Evolutionary conservation across 2,113 vertebrate genomes (phyloP).

Genomic region (Myanophis thanlyinensis): DNA sequence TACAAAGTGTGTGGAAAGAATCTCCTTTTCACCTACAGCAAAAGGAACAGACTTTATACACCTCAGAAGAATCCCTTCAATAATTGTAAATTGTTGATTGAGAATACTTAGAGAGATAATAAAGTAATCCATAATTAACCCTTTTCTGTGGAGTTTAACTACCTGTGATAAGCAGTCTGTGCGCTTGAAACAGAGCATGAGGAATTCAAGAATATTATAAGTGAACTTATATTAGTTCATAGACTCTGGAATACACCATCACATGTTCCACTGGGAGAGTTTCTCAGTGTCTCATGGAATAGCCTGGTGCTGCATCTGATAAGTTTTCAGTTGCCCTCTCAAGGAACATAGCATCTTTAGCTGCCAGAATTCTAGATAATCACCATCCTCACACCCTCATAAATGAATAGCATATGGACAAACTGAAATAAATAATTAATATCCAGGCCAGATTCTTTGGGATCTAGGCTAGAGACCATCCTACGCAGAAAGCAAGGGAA

Average conservation of each 20-base stretch:
- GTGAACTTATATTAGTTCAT: background rate
- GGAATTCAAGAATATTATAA: too few relatives aligned
- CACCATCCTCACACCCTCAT: background rate
- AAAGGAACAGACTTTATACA: too few relatives aligned
- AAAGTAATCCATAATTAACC: too few relatives aligned
- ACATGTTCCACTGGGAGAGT: background rate
- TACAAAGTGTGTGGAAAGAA: too few relatives aligned
- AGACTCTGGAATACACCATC: background rate
- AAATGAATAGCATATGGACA: background rate
- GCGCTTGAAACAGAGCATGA: too few relatives aligned
- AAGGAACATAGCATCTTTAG: background rate
- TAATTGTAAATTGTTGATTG: too few relatives aligned
- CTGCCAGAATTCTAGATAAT: background rate
- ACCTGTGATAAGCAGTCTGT: too few relatives aligned
- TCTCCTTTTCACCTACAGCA: too few relatives aligned
- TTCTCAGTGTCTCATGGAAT: background rate
- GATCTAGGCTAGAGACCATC: slow-evolving; percentile 11
- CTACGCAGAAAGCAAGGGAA: background rate
- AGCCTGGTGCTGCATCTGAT: background rate
- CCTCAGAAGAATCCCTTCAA: too few relatives aligned
- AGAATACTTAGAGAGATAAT: too few relatives aligned
- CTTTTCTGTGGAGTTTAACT: too few relatives aligned
- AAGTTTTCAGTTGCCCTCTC: too few relatives aligned
- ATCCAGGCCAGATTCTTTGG: background rate
- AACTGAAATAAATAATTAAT: background rate